Base-by-base conservation (phyloP, 2,888 invertebrate species). In the Lepeophtheirus nordmannii region DNA sequence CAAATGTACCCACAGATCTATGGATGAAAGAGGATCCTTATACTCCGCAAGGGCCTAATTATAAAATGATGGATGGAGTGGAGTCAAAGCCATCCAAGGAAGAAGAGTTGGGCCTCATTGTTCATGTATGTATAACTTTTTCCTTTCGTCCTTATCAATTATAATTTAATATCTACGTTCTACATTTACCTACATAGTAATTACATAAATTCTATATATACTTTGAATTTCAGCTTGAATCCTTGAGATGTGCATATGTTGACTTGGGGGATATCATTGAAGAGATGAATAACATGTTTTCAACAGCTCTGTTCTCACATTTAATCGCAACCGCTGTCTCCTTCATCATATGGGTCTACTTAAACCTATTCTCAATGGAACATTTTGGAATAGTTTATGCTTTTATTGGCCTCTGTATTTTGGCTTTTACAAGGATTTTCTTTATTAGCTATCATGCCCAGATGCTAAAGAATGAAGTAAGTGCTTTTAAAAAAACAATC, bases 1-100 rank as follows among this genome's bases (percentile, higher is more conserved):
- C 2, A 17, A 17, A 46, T 46, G n/a, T 46, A 46, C 53, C 14
- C 53, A n/a, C 8, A 8, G 53, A 46, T 8, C 53, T 17, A 5
- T 46, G 53, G 53, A 5, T 46, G 8, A 62, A 62, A 23, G 56
- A 64, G 1, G 22, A 40, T 10, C 63, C 56, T 53, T n/a, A n/a
- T n/a, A n/a, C n/a, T n/a, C n/a, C n/a, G n/a, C 56, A 10, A 58
- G 30, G 58, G 58, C n/a, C 14, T 23, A 58, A 20, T 58, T 58
- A 20, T 14, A 46, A 46, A 17, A 38, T 62, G 39, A 41, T 20
- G 11, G 40, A 23, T 62, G 40, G n/a, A 1, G 62, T 39, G 1
- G 40, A 38, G 41, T 22, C 62, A 12, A 62, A 41, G 41, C n/a
- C 20, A 9, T 10, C 62, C 9, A 62, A 41, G 39, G 62, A 62